These are phyloP conservation scores for Tetraneura akinire DNA, from an alignment of 1,140 invertebrate species.

Conservation along the genomic window DNA sequence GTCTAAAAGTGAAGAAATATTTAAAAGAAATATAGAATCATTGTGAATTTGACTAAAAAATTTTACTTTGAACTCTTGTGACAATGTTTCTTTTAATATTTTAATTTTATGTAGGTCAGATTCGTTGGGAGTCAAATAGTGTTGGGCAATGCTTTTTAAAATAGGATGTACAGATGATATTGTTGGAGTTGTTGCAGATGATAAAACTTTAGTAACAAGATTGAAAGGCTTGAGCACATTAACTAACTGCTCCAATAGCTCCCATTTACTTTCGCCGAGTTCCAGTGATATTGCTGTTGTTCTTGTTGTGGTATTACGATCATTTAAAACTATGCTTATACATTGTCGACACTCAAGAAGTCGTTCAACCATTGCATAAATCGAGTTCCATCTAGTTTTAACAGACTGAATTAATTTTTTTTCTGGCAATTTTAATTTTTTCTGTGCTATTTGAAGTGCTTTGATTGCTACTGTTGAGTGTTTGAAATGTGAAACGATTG, in stretches of 20 bases:
- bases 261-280: slow-evolving; percentile 11
- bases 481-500: slow-evolving; percentile 22
- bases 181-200: not conserved
- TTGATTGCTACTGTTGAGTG: slow-evolving; percentile 27
- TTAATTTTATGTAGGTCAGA: slow-evolving; percentile 15
- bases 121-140: slow-evolving; percentile 5
- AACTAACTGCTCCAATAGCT: not conserved
- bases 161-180: slow-evolving; percentile 23
- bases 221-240: slow-evolving; percentile 6
- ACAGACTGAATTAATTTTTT: slow-evolving; percentile 31
- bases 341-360: slow-evolving; percentile 14
- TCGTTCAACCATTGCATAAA: slow-evolving; percentile 25
- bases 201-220: not conserved
- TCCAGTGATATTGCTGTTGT: slow-evolving; percentile 14
- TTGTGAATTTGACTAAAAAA: slow-evolving; percentile 24
- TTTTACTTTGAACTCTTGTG: slow-evolving; percentile 1
- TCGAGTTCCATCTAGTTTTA: slow-evolving; percentile 15
- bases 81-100: too few relatives aligned
- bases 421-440: slow-evolving; percentile 23
- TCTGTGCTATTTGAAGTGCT: slow-evolving; percentile 6
- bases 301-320: slow-evolving; percentile 12
- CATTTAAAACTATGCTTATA: slow-evolving; percentile 28
- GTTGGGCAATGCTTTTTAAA: slow-evolving; percentile 9
- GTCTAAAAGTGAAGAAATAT: slow-evolving; percentile 23
- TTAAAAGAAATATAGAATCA: slow-evolving; percentile 25